Evolutionary conservation across 2,797 vertebrate genomes (phyloP), one percentile per base, ranked within the genome.

Genomic region (Labroides dimidiatus): DNA sequence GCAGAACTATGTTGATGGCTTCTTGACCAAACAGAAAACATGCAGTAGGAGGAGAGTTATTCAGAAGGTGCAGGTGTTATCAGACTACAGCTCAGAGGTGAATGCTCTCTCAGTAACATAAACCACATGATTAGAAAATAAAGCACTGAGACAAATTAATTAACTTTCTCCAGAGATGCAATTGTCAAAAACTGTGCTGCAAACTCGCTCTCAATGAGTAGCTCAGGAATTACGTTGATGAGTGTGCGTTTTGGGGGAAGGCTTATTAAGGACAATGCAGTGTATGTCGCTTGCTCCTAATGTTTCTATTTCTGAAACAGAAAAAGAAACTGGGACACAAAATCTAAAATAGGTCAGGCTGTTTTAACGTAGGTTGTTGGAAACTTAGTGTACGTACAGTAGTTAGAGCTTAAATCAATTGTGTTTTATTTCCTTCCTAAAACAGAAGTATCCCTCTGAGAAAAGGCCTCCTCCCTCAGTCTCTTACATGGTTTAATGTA

Each of bases 301-400:
- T 75, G 69, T 79, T 82, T 80, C 81, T 72, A 79, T 82, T 85
- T 64, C 45, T 45, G 75, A 47, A 3, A 10, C 3, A 47, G 77
- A 48, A 24, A 27, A 23, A n/a, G 10, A 81, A 92, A 81, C 67
- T 88, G 82, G 89, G 87, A 77, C 87, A 85, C 43, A 64, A 84
- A 81, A 78, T 64, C 70, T 77, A 52, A 90, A 89, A 84, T 89
- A 87, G 89, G 84, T 75, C 87, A 84, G 72, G 68, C 63, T 67
- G 53, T 81, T 67, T 11, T 63, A 58, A 14, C 69, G 72, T 51
- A 72, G 72, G 23, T 50, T 62, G 77, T 45, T 55, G 63, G 62
- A 48, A 82, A 73, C 54, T 61, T 47, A 10, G 66, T 55, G 72
- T 61, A 54, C 62, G 49, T 75, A 75, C 63, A 69, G 77, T 78